A percentile compares a stretch with the other conserved stretches of the same genome.
phyloP scores from a whole-genome alignment of 2,113 vertebrate species.

The Oreochromis niloticus region DNA sequence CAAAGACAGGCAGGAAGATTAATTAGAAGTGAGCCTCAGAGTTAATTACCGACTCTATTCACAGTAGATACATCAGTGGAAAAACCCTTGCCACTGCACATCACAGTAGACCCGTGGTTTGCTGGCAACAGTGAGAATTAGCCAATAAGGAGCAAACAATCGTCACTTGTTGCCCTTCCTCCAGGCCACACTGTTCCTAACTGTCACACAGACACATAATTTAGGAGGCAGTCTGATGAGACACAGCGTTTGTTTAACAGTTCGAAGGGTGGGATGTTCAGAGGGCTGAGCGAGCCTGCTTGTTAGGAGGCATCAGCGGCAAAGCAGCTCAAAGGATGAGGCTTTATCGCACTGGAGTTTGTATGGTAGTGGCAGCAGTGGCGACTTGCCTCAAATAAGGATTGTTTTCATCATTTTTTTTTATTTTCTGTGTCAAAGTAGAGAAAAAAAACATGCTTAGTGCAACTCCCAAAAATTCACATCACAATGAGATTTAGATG shows the following conservation, averaged over 20 bases:
- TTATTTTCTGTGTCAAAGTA: not conserved
- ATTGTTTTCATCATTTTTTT: not conserved
- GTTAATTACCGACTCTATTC: conserved; percentile 66
- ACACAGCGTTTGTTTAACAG: conserved; percentile 13
- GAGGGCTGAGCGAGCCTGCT: not conserved
- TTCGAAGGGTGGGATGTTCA: conserved; percentile 8
- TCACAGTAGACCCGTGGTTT: conserved; percentile 11
- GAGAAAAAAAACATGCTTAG: not conserved
- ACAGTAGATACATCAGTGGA: conserved; percentile 43
- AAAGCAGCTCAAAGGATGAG: not conserved
- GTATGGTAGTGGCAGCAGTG: not conserved
- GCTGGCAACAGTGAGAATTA: conserved; percentile 19
- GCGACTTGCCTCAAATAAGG: not conserved
- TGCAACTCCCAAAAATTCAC: not conserved
- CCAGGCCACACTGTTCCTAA: not conserved
- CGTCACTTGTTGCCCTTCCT: not conserved
- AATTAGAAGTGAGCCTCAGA: conserved; percentile 59
- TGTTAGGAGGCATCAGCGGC: not conserved
- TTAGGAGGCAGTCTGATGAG: not conserved
- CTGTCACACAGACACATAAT: conserved; percentile 16
- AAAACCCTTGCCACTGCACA: conserved; percentile 31
- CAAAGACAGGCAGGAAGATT: conserved; percentile 49
- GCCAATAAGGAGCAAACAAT: conserved; percentile 24
- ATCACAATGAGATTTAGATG: not conserved
- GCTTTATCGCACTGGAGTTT: not conserved